A percentile compares a stretch with the other conserved stretches of the same genome.
phyloP scores from a whole-genome alignment of 2,113 vertebrate genomes.

The Ifrita kowaldi region DNA sequence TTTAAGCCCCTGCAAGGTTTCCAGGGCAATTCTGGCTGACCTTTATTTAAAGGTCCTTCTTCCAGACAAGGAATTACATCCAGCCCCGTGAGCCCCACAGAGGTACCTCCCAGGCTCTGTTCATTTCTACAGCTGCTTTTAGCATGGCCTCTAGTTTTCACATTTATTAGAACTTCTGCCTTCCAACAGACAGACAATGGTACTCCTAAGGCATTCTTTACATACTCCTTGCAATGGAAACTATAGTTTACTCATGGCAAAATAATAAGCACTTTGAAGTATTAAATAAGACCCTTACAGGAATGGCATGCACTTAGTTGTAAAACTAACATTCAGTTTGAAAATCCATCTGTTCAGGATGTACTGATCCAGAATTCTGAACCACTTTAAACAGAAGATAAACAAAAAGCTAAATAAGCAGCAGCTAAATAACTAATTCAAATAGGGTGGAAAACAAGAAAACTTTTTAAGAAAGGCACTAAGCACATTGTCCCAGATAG shows the following conservation, averaged over 20 bases:
- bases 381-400: neutral
- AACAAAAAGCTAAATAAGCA: neutral
- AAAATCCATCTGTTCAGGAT: neutral
- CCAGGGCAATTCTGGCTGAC: conserved; percentile 2
- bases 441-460: neutral
- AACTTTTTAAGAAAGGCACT: neutral
- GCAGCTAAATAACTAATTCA: neutral
- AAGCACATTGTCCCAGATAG: neutral
- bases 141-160: neutral
- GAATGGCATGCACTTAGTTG: neutral
- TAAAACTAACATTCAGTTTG: neutral
- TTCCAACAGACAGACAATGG: neutral
- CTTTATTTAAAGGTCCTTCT: conserved; percentile 52
- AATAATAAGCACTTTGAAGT: neutral
- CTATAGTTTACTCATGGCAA: neutral
- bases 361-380: neutral
- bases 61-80: neutral
- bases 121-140: neutral
- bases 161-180: neutral
- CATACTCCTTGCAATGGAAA: neutral
- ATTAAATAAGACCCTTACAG: neutral
- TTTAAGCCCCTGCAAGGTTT: neutral
- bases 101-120: neutral
- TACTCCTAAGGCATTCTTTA: neutral
- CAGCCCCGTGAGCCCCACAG: neutral